Conservation (phyloP, 2,888 invertebrate genomes). For the Macrophya alboannulata region DNA sequence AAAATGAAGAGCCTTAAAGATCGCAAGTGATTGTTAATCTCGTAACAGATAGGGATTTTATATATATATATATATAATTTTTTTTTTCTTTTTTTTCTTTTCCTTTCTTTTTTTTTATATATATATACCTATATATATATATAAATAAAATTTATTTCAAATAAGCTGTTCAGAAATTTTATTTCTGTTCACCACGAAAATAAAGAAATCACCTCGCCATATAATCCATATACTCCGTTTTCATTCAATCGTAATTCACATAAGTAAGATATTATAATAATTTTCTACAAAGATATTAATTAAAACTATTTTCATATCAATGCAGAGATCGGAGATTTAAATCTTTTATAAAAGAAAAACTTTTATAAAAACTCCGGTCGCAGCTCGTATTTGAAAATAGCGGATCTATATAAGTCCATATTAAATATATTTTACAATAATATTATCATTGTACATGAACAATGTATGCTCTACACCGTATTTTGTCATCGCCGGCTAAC, state of each 20-base stretch:
- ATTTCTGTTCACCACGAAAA: conserved; percentile 68
- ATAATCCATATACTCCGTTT: conserved; percentile 73
- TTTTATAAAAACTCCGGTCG: conserved; percentile 62
- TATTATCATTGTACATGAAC: conserved; percentile 79
- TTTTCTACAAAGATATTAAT: conserved; percentile 74
- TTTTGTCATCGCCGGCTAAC: conserved; percentile 70
- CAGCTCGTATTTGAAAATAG: conserved; percentile 75
- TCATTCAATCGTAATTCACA: conserved; percentile 74
- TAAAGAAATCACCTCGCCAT: conserved; percentile 69
- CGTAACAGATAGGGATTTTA: conserved; percentile 31
- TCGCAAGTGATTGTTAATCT: conserved; percentile 33
- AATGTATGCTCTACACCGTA: conserved; percentile 77
- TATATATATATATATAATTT: not conserved
- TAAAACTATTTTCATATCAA: conserved; percentile 71
- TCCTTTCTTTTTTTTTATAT: not conserved
- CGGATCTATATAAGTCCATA: conserved; percentile 75
- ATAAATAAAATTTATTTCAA: conserved; percentile 60
- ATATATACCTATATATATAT: not conserved
- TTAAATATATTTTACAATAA: conserved; percentile 80
- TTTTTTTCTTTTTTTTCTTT: not conserved
- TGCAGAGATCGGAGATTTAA: conserved; percentile 67
- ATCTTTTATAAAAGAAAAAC: conserved; percentile 16
- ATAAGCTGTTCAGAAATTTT: conserved; percentile 69
- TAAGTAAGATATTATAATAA: conserved; percentile 74
- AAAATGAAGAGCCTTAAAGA: conserved; percentile 33